Conservation (phyloP, 2,888 invertebrate species). For the Megalurothrips usitatus region DNA sequence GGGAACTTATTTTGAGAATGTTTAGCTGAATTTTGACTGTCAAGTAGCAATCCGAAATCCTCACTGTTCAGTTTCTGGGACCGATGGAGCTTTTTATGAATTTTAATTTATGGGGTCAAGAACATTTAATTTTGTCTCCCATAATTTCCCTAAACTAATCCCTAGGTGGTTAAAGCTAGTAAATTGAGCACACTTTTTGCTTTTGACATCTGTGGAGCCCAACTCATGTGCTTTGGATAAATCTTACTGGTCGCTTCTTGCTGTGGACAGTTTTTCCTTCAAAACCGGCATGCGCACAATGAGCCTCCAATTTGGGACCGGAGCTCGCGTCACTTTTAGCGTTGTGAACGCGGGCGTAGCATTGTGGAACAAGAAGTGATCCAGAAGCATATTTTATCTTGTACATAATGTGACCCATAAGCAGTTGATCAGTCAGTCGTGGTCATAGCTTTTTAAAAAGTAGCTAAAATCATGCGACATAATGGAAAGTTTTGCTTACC, state of each 20-base stretch:
- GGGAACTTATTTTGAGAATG: no score
- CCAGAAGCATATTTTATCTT: not conserved
- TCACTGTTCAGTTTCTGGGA: no score
- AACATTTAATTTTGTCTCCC: not conserved
- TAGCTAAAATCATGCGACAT: not conserved
- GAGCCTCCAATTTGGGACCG: no score
- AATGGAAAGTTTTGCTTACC: not conserved
- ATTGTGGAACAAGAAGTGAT: not conserved
- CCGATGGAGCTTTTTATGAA: not conserved
- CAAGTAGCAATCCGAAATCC: no score
- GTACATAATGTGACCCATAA: not conserved
- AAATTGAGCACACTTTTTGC: not conserved
- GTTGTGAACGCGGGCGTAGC: not conserved
- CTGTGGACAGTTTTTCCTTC: constrained; percentile 40
- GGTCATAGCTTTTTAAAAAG: not conserved
- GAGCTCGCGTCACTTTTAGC: no score
- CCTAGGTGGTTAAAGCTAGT: not conserved
- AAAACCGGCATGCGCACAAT: no score
- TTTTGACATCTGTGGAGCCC: constrained; percentile 6
- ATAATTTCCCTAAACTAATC: no score
- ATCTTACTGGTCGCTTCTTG: constrained; percentile 34
- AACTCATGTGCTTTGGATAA: not conserved
- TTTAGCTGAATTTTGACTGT: no score
- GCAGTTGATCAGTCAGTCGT: constrained; percentile 1
- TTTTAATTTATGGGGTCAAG: not conserved